Conservation (phyloP, 2,888 invertebrate genomes). For the Nymphalis urticae region DNA sequence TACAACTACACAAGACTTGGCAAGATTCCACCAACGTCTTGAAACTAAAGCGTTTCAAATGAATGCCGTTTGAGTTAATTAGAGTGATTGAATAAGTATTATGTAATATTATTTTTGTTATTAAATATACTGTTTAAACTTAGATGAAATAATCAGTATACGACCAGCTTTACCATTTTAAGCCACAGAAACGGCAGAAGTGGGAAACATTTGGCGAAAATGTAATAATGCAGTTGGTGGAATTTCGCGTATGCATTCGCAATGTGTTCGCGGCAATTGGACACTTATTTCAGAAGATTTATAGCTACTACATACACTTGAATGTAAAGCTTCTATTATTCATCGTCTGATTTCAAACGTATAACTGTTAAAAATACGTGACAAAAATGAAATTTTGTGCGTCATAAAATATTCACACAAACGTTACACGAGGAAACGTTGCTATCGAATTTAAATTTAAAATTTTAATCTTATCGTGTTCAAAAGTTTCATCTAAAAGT, state of each 20-base stretch:
- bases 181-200: slow-evolving; percentile 29
- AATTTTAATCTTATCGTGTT: no score
- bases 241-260: slow-evolving; percentile 27
- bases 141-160: slow-evolving; percentile 1
- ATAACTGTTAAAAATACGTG: neutral
- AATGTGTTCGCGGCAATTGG: slow-evolving; percentile 29
- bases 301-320: slow-evolving; percentile 16
- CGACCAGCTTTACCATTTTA: neutral
- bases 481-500: no score
- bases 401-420: no score
- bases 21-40: no score
- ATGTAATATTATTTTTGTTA: neutral
- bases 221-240: slow-evolving; percentile 30
- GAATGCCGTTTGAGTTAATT: no score
- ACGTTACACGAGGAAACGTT: no score
- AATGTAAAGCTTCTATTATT: slow-evolving; percentile 11
- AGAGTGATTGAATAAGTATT: no score
- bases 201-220: slow-evolving; percentile 28
- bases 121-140: no score
- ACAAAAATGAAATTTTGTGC: no score
- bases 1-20: no score
- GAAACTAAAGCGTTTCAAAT: no score
- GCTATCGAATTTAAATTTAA: no score
- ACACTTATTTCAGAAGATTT: slow-evolving; percentile 24
- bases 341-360: slow-evolving; percentile 3